Conservation (phyloP, 2,797 vertebrate species). For the Ispidina picta region DNA sequence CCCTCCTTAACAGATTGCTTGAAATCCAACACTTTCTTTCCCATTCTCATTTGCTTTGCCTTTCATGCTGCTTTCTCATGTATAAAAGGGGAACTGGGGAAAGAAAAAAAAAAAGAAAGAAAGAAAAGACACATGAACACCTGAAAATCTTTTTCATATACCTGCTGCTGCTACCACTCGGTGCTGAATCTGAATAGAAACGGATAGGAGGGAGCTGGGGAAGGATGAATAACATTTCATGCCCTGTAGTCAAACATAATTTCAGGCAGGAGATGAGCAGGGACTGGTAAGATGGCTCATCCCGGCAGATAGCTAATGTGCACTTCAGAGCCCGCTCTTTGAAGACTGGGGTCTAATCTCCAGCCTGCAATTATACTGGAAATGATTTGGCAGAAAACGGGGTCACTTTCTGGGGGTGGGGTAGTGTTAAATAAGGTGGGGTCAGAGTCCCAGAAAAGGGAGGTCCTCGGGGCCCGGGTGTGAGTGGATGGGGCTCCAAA, state of each 20-base stretch:
- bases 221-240: slow-evolving; percentile 61
- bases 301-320: slow-evolving; percentile 9
- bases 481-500: neutral
- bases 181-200: slow-evolving; percentile 51
- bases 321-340: slow-evolving; percentile 40
- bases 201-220: slow-evolving; percentile 20
- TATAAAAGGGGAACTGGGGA: slow-evolving; percentile 16
- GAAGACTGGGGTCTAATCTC: slow-evolving; percentile 39
- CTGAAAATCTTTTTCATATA: slow-evolving; percentile 59
- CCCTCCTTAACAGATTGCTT: neutral
- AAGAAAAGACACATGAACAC: slow-evolving; percentile 13
- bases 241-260: slow-evolving; percentile 58
- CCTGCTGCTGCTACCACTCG: slow-evolving; percentile 27
- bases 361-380: slow-evolving; percentile 11
- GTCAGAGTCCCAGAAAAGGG: accelerated
- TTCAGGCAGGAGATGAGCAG: slow-evolving; percentile 36
- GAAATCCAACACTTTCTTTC: neutral
- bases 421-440: neutral
- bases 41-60: slow-evolving; percentile 62
- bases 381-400: slow-evolving; percentile 37
- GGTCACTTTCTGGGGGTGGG: slow-evolving; percentile 9
- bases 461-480: neutral
- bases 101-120: neutral
- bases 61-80: slow-evolving; percentile 62
- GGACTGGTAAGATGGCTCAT: slow-evolving; percentile 11